These are phyloP conservation scores for Epinephelus cyanopodus DNA, from an alignment of 2,113 vertebrate species.

Conservation along the genomic window DNA sequence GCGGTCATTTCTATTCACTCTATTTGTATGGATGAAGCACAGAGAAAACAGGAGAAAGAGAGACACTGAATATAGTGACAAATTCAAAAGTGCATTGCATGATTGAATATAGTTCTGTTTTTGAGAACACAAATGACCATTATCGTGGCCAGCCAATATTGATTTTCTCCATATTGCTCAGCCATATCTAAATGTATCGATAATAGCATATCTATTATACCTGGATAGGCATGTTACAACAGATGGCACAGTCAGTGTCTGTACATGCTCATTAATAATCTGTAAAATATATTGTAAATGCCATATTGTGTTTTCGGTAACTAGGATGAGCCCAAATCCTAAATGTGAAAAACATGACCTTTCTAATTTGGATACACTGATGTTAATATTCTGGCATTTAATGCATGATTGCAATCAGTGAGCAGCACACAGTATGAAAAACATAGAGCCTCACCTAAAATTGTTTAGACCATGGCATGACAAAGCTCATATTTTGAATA, in stretches of 20 bases:
- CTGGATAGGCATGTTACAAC: slow-evolving; percentile 2
- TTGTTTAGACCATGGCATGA: background rate
- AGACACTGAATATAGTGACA: too few species aligned
- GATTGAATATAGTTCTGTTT: too few species aligned
- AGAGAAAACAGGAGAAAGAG: too few species aligned
- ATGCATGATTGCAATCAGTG: background rate
- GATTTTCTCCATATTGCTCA: too few species aligned
- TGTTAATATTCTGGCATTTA: background rate
- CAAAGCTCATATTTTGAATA: slow-evolving; percentile 40
- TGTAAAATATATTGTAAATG: background rate
- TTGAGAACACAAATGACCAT: too few species aligned
- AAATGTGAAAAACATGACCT: background rate
- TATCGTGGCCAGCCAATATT: too few species aligned
- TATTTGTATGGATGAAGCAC: too few species aligned
- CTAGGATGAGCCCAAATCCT: background rate
- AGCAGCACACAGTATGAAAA: background rate
- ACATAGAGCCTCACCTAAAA: background rate
- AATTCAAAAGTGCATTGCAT: too few species aligned
- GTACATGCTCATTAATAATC: background rate
- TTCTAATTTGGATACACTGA: background rate
- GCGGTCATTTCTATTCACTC: too few species aligned
- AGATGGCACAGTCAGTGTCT: background rate
- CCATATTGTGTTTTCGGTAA: slow-evolving; percentile 7
- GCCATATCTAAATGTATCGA: background rate
- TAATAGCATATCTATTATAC: background rate